Evolutionary conservation across 2,888 invertebrate genomes (phyloP).

Genomic region (Drosophila atroscutellata): DNA sequence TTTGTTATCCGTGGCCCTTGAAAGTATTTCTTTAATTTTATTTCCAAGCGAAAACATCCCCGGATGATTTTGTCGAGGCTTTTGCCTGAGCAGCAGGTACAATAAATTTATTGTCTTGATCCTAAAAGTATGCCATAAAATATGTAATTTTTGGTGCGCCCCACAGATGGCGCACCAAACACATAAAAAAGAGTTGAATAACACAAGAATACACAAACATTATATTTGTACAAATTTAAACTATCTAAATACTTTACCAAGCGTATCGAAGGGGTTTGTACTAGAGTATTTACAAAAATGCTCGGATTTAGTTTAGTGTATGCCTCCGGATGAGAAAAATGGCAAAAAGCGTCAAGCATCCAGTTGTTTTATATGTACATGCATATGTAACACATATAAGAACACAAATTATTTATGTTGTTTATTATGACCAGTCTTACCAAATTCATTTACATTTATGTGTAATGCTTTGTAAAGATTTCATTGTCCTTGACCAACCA

Average conservation of each 20-base stretch:
- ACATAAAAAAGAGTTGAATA: background rate
- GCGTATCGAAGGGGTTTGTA: background rate
- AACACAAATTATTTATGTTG: background rate
- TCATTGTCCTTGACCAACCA: background rate
- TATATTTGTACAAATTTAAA: background rate
- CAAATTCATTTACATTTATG: background rate
- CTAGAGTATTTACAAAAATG: background rate
- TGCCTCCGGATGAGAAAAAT: background rate
- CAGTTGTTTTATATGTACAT: background rate
- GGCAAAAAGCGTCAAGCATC: background rate
- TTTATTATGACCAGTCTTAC: background rate
- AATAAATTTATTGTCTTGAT: background rate
- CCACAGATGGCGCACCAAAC: slow-evolving; percentile 22
- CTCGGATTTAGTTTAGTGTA: background rate
- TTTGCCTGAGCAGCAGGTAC: fast-evolving
- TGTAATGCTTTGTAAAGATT: background rate
- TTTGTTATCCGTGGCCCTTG: background rate
- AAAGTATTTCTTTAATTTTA: background rate
- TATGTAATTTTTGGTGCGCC: background rate
- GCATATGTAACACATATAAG: background rate
- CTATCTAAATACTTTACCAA: background rate
- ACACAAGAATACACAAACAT: background rate
- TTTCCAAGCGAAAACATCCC: background rate
- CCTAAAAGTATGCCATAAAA: slow-evolving; percentile 29
- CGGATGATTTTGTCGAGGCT: background rate